A percentile compares a stretch with the other conserved stretches of the same genome.
Conservation (phyloP, 2,113 vertebrate species). For the Coreoperca whiteheadi region DNA sequence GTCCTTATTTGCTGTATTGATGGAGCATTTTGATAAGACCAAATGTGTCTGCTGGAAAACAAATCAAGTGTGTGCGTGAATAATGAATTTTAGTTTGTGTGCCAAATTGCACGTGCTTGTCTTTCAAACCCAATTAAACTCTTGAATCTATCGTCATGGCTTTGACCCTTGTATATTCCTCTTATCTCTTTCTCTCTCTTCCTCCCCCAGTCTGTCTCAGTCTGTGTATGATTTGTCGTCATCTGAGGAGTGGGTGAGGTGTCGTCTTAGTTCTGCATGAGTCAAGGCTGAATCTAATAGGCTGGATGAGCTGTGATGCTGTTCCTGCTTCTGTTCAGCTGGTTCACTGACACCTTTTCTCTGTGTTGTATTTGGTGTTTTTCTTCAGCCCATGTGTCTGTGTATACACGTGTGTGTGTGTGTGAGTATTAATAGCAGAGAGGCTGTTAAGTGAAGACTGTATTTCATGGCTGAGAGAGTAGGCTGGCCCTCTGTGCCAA, state of each 20-base stretch:
- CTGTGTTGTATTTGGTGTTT: slow-evolving; percentile 16
- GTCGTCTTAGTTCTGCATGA: slow-evolving; percentile 54
- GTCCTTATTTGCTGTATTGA: slow-evolving; percentile 14
- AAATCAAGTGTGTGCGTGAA: neutral
- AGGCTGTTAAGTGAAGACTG: slow-evolving; percentile 56
- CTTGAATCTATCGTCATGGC: neutral
- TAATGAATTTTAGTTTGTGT: neutral
- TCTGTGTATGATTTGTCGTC: slow-evolving; percentile 48
- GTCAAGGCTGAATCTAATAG: slow-evolving; percentile 53
- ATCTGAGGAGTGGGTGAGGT: slow-evolving; percentile 71
- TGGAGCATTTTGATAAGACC: slow-evolving; percentile 5
- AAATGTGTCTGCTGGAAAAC: neutral
- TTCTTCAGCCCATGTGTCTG: neutral
- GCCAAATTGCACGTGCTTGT: neutral
- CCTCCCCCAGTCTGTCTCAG: slow-evolving; percentile 19
- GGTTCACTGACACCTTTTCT: slow-evolving; percentile 21
- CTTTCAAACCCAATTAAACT: neutral
- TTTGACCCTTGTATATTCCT: slow-evolving; percentile 12
- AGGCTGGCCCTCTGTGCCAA: slow-evolving; percentile 52
- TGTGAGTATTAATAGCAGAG: slow-evolving; percentile 55
- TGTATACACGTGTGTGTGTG: neutral
- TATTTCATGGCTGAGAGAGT: slow-evolving; percentile 66
- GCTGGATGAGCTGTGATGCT: slow-evolving; percentile 42
- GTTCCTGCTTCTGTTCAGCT: slow-evolving; percentile 37
- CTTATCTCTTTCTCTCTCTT: slow-evolving; percentile 7